A percentile compares a stretch with the other conserved stretches of the same genome.
Evolutionary conservation across 2,888 invertebrate species (phyloP).

Genomic region (Yponomeuta evonymella): DNA sequence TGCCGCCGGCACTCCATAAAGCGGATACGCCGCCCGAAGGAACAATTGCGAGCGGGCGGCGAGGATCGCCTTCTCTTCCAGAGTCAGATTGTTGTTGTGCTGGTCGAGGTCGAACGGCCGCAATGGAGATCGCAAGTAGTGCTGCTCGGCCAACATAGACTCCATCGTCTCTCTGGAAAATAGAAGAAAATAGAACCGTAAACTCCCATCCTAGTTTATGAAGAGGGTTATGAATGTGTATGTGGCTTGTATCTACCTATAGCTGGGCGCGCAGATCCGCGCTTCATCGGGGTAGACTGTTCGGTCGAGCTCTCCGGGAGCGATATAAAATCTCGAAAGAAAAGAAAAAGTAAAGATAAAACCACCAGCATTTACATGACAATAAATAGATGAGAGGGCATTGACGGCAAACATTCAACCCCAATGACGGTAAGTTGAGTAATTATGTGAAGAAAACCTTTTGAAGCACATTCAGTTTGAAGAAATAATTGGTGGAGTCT

Average conservation of each 20-base stretch:
- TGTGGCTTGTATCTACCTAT: slow-evolving; percentile 43
- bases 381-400: background rate
- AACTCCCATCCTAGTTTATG: background rate
- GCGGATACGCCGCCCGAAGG: slow-evolving; percentile 81
- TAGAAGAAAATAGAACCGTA: slow-evolving; percentile 30
- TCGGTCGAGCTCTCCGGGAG: slow-evolving; percentile 69
- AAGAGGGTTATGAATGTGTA: background rate
- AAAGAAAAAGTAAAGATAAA: slow-evolving; percentile 67
- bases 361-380: slow-evolving; percentile 31
- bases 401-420: slow-evolving; percentile 13
- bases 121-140: slow-evolving; percentile 85
- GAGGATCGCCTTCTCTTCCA: slow-evolving; percentile 86
- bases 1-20: slow-evolving; percentile 71
- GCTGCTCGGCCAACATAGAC: slow-evolving; percentile 90
- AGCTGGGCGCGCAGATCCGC: slow-evolving; percentile 69
- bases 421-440: slow-evolving; percentile 13
- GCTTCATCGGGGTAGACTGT: slow-evolving; percentile 71
- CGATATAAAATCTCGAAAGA: slow-evolving; percentile 75
- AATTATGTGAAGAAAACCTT: slow-evolving; percentile 28
- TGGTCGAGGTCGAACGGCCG: slow-evolving; percentile 84
- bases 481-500: background rate
- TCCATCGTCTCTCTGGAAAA: slow-evolving; percentile 92
- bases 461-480: slow-evolving; percentile 15
- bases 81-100: slow-evolving; percentile 81
- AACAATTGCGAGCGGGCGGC: slow-evolving; percentile 86